Evolutionary conservation across 2,888 invertebrate species (phyloP), one percentile per base, ranked within the genome.

Genomic region (Amblyjoppa proteus): DNA sequence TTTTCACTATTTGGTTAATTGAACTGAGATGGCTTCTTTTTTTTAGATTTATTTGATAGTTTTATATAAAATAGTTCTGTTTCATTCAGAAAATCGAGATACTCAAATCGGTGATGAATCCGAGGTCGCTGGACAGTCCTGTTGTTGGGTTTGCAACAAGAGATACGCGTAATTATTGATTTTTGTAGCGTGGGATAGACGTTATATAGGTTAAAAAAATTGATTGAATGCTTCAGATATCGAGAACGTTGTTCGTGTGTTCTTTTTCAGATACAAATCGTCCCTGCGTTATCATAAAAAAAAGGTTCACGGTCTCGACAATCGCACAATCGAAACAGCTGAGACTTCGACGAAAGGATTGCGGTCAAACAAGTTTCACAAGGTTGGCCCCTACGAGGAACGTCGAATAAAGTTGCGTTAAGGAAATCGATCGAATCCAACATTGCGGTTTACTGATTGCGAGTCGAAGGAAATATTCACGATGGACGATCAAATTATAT

Each of bases 101-200:
- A 3, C 25, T 25, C 56, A 3, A 11, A 56, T 0, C 20, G 56
- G 11, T 11, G 56, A 56, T 56, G 20, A 56, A 25, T 56, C 25
- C 9, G 11, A 1, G 25, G 9, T 25, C 41, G 0, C 41, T 25
- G 25, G n/a, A 25, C 1, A 45, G 25, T n/a, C n/a, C 13, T 25
- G 2, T 25, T 69, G 69, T 41, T 45, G 41, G 45, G 9, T 69
- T 13, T 49, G 69, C 45, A 6, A 69, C 69, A 69, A 69, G 25
- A 25, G 13, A 25, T 69, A 69, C 13, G 45, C 13, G 69, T 69
- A 69, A 69, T 11, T 69, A 45, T 69, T 3, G 13, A 41, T 7
- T 6, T 11, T 69, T 13, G 13, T 69, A 49, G 38, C 20, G 20
- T 20, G 34, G 6, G 20, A 0, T 20, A 9, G 13, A 11, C 4